phyloP scores from a whole-genome alignment of 2,888 invertebrate species.

The Meteorus cinctellus region DNA sequence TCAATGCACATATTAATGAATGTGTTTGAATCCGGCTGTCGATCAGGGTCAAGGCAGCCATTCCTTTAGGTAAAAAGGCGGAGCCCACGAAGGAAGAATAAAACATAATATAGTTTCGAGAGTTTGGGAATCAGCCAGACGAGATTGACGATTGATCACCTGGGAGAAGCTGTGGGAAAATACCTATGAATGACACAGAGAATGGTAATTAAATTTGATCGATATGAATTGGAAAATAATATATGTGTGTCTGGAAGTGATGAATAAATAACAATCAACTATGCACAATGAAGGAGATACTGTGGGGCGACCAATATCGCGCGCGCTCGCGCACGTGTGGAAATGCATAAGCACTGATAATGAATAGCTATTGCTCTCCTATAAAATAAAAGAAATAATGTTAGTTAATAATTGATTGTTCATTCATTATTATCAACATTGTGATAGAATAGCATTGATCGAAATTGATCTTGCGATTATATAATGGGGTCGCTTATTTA shows the following conservation, averaged over 20 bases:
- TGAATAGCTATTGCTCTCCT: constrained; percentile 47
- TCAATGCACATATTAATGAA: background rate
- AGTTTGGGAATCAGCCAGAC: constrained; percentile 45
- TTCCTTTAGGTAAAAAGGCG: constrained; percentile 90
- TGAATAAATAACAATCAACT: background rate
- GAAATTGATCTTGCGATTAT: background rate
- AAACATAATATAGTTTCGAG: constrained; percentile 59
- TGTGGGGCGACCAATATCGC: constrained; percentile 15
- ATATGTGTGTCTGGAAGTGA: constrained; percentile 7
- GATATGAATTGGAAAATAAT: constrained; percentile 2
- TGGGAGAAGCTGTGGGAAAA: background rate
- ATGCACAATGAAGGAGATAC: background rate
- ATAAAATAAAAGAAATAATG: constrained; percentile 57
- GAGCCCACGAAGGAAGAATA: constrained; percentile 91
- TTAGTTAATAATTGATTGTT: constrained; percentile 52
- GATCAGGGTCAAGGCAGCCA: constrained; percentile 87
- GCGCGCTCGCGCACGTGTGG: constrained; percentile 30
- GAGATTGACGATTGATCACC: constrained; percentile 36
- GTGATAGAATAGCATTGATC: background rate
- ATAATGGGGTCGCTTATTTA: background rate
- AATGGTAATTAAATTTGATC: constrained; percentile 4
- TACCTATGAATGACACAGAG: background rate
- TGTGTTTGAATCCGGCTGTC: constrained; percentile 61
- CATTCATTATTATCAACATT: constrained; percentile 21
- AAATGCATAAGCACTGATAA: constrained; percentile 1